These are phyloP conservation scores for Chionodraco myersi DNA, from an alignment of 2,113 vertebrate genomes.

Conservation along the genomic window DNA sequence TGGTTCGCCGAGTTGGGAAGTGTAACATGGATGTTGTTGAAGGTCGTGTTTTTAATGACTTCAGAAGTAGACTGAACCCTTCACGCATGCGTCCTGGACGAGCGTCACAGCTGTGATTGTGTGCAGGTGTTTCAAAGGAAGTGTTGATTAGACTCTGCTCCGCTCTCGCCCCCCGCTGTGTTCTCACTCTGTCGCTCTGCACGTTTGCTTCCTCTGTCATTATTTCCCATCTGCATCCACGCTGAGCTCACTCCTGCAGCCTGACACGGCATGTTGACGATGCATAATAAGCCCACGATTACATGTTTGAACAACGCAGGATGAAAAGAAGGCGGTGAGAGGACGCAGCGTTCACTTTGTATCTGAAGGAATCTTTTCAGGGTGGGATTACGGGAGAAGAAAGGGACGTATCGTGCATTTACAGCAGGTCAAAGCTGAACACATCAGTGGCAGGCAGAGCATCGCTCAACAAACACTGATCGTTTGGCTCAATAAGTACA, in stretches of 20 bases:
- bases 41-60: background rate
- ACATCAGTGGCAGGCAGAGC: background rate
- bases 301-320: background rate
- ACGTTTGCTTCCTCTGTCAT: background rate
- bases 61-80: background rate
- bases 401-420: background rate
- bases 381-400: too few relatives aligned
- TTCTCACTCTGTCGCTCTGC: background rate
- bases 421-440: background rate
- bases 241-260: background rate
- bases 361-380: too few relatives aligned
- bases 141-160: background rate
- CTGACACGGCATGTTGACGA: background rate
- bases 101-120: background rate
- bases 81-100: too few relatives aligned
- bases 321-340: background rate
- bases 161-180: background rate
- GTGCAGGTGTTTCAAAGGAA: background rate
- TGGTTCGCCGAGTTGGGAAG: too few relatives aligned
- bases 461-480: background rate
- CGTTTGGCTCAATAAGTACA: background rate
- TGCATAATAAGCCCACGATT: too few relatives aligned
- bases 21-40: too few relatives aligned
- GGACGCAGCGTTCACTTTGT: background rate
- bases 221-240: background rate